Conservation (phyloP, 2,888 invertebrate genomes). For the Eupithecia tripunctaria region DNA sequence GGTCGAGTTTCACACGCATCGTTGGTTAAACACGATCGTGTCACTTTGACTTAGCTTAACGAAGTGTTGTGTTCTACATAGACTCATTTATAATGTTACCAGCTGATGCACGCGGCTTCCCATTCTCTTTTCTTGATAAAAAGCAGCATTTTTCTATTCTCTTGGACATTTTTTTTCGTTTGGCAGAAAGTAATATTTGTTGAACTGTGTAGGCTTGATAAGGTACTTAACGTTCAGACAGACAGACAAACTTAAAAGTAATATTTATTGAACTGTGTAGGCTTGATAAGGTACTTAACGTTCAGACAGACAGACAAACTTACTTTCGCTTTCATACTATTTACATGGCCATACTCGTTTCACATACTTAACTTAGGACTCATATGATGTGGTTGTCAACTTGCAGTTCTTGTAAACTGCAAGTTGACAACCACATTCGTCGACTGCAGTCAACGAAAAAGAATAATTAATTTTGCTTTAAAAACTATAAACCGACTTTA, state of each 20-base stretch:
- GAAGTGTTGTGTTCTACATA: conserved; percentile 11
- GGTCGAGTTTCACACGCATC: conserved; percentile 27
- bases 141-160: not conserved
- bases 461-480: too few relatives aligned
- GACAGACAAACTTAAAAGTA: not conserved
- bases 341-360: not conserved
- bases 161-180: too few relatives aligned
- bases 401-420: too few relatives aligned
- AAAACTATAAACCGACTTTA: too few relatives aligned
- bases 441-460: too few relatives aligned
- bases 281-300: not conserved
- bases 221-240: too few relatives aligned
- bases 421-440: too few relatives aligned
- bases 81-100: not conserved
- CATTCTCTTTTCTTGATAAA: not conserved
- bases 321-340: not conserved
- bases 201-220: not conserved
- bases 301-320: not conserved
- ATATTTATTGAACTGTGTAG: not conserved
- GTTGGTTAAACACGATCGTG: conserved; percentile 30
- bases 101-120: not conserved
- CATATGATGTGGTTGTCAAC: too few relatives aligned
- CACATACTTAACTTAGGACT: not conserved
- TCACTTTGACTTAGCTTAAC: conserved; percentile 28
- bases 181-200: not conserved